Evolutionary conservation across 2,113 vertebrate species (phyloP).

Genomic region (Bubo blakistoni): DNA sequence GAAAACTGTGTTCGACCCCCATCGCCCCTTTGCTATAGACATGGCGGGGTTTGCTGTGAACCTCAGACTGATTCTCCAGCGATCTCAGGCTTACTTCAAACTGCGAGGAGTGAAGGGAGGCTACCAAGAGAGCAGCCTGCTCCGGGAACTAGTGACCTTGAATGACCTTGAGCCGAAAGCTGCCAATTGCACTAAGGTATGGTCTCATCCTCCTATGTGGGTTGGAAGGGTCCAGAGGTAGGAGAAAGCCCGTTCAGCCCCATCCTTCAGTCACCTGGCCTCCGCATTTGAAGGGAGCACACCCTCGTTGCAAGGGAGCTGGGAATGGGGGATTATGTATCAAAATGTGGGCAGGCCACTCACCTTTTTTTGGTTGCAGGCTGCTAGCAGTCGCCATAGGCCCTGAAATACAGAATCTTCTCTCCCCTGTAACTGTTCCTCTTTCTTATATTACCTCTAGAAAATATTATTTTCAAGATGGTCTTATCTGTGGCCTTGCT

Average conservation of each 20-base stretch:
- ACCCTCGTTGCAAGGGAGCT: neutral
- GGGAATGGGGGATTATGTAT: neutral
- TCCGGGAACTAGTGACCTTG: constrained; percentile 93
- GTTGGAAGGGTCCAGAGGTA: fast-evolving
- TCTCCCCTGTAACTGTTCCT: neutral
- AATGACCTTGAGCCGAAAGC: constrained; percentile 97
- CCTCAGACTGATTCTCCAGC: constrained; percentile 91
- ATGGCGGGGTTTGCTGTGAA: constrained; percentile 98
- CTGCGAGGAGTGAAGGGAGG: constrained; percentile 95
- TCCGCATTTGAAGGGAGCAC: neutral
- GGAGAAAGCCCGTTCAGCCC: fast-evolving
- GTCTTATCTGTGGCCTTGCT: neutral
- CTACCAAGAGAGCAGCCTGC: constrained; percentile 97
- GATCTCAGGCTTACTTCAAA: constrained; percentile 97
- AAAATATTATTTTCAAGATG: neutral
- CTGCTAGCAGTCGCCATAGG: neutral
- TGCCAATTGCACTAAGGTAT: constrained; percentile 98
- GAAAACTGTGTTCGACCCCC: constrained; percentile 97
- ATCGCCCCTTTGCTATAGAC: constrained; percentile 96
- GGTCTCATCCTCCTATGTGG: fast-evolving
- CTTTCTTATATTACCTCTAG: neutral
- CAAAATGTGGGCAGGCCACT: neutral
- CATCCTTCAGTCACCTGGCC: fast-evolving
- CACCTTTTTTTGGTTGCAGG: neutral
- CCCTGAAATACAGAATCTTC: neutral